Base-by-base conservation (phyloP, 2,113 vertebrate genomes). In the Lepus europaeus region DNA sequence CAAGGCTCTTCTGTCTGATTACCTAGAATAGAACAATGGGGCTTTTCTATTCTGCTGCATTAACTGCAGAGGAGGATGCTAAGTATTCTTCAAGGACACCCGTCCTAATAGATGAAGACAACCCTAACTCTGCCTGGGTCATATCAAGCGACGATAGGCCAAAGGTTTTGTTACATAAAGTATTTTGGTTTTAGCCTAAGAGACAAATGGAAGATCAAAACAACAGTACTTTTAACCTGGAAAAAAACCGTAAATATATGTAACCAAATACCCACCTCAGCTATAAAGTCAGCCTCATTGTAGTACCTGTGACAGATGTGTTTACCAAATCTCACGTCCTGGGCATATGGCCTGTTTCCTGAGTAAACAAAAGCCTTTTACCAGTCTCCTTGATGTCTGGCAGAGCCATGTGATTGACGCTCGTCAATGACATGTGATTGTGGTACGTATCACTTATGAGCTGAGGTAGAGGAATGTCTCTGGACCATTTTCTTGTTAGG, bases 201-300 rank as follows among this genome's bases (percentile, higher is more conserved):
- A 83, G 7, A 76, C 29, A 97, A 95, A 81, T 86, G 33, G 14
- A 87, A 87, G 20, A 79, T 72, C 16, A 93, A 91, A 86, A 51
- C 13, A 79, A 74, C 4, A 93, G 82, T 86, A 73, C 73, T 89
- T 85, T 93, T 91, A 89, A 63, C 31, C 70, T 76, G 36, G 13
- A 64, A 85, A 76, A 72, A 56, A 76, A 7, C 53, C 51, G 25
- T 79, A 63, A 85, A 22, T 61, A 91, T 79, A 1, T 91, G 19
- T 68, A 89, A 80, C 20, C 29, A 93, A 96, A 89, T 83, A 69
- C 7, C 3, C 6, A 87, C 12, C 9, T 95, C 66, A 89, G 25
- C 59, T 86, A 53, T 69, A 79, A 93, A 93, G 39, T 20, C 31
- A 93, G 68, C 33, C 5, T 79, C 19, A 87, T 91, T 81, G 82